Evolutionary conservation across 1,140 invertebrate genomes (phyloP), one percentile per base, ranked within the genome.

Genomic region (Philopotamus ludificatus): DNA sequence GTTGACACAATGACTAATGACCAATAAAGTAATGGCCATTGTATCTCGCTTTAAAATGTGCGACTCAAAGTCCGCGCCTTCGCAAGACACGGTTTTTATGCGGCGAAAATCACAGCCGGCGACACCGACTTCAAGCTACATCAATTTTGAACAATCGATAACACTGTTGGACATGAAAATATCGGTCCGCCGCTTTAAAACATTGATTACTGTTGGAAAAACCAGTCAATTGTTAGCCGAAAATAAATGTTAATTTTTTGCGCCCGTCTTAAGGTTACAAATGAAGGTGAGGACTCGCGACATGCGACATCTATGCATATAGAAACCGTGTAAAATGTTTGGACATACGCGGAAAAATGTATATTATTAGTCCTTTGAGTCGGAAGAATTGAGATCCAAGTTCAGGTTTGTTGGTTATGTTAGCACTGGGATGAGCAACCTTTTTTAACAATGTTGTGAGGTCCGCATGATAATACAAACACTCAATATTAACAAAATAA

Each of bases 351-450:
- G n/a, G n/a, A n/a, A n/a, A n/a, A n/a, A n/a, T n/a, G n/a, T n/a
- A n/a, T n/a, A n/a, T n/a, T n/a, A n/a, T n/a, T 34, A 51, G 15
- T 49, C 57, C 42, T 34, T 21, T 26, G n/a, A 21, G 25, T 58
- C 18, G 44, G 55, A 58, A 58, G 55, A 58, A 68, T 68, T 68
- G 66, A 68, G 66, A 60, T 49, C 54, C 64, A 63, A 64, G 54
- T 57, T 59, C 41, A 41, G 59, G 65, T 47, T 67, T 47, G 28
- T 18, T 44, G 47, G 12, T 26, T 22, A 55, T 55, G 66, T 68
- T 57, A 60, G 57, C 66, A 12, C 26, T 9, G 18, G 49, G 54
- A 68, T 68, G n/a, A n/a, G n/a, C n/a, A n/a, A n/a, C n/a, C n/a
- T n/a, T n/a, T n/a, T n/a, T n/a, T n/a, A n/a, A n/a, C n/a, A n/a